Evolutionary conservation across 1,140 invertebrate species (phyloP).

Genomic region (Drusus annulatus): DNA sequence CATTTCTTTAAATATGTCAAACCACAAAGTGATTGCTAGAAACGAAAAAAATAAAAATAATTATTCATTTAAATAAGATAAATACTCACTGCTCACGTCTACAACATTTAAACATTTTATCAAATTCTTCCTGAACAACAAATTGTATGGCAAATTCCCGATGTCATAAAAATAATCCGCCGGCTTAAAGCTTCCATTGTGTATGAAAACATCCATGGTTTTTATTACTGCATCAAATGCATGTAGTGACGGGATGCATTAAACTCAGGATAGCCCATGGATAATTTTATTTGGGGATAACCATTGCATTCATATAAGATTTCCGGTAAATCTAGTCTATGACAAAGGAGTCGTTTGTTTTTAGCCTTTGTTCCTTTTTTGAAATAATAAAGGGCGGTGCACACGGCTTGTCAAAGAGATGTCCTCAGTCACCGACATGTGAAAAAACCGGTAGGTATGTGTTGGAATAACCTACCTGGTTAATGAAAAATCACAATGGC

Average conservation of each 20-base stretch:
- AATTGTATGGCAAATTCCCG: neutral
- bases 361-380: constrained; percentile 50
- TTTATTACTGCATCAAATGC: constrained; percentile 26
- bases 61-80: too few relatives aligned
- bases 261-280: neutral
- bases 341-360: constrained; percentile 56
- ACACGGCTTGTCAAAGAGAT: constrained; percentile 50
- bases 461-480: too few relatives aligned
- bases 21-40: too few relatives aligned
- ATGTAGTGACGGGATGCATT: neutral
- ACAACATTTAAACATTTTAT: too few relatives aligned
- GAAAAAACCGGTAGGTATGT: neutral
- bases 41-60: too few relatives aligned
- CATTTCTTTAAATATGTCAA: too few relatives aligned
- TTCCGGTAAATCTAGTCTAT: constrained; percentile 57
- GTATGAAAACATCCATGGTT: neutral
- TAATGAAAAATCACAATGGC: too few relatives aligned
- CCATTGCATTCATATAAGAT: constrained; percentile 41
- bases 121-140: too few relatives aligned
- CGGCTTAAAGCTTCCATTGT: constrained; percentile 1
- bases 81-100: too few relatives aligned
- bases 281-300: neutral
- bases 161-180: neutral
- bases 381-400: constrained; percentile 54
- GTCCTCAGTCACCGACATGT: neutral